A percentile compares a stretch with the other conserved stretches of the same genome.
phyloP scores from a whole-genome alignment of 2,113 vertebrate species.

The Muscicapa adusta region DNA sequence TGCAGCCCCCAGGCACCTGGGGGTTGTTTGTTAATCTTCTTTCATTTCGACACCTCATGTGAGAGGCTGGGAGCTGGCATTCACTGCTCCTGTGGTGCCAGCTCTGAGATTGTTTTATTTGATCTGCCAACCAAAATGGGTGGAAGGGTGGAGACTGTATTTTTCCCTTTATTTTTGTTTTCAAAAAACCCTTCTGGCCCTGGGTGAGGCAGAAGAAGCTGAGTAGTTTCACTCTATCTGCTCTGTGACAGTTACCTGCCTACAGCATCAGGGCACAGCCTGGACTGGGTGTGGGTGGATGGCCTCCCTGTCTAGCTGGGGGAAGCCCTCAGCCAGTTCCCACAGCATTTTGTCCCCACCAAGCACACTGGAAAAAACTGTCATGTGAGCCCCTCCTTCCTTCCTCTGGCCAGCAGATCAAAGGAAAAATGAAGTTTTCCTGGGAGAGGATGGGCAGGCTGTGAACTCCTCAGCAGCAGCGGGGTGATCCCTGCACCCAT shows the following conservation, averaged over 20 bases:
- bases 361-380: not conserved
- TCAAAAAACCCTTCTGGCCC: conserved; percentile 51
- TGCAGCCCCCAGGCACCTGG: not conserved
- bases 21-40: conserved; percentile 13
- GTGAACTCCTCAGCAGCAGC: not conserved
- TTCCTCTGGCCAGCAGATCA: accelerated
- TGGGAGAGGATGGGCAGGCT: not conserved
- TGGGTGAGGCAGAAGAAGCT: conserved; percentile 52
- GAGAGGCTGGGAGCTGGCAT: conserved; percentile 48
- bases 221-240: not conserved
- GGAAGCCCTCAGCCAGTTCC: not conserved
- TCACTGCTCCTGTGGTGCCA: not conserved
- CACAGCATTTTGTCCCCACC: not conserved
- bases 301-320: accelerated
- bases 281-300: not conserved
- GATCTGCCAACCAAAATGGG: conserved; percentile 30
- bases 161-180: conserved; percentile 53
- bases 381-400: not conserved
- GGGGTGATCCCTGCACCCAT: accelerated
- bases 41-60: not conserved
- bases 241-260: conserved; percentile 39
- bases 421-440: not conserved
- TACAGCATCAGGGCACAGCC: not conserved
- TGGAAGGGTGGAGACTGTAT: conserved; percentile 55
- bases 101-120: conserved; percentile 6